Evolutionary conservation across 2,888 invertebrate species (phyloP).

Genomic region (Pheosia tremula): DNA sequence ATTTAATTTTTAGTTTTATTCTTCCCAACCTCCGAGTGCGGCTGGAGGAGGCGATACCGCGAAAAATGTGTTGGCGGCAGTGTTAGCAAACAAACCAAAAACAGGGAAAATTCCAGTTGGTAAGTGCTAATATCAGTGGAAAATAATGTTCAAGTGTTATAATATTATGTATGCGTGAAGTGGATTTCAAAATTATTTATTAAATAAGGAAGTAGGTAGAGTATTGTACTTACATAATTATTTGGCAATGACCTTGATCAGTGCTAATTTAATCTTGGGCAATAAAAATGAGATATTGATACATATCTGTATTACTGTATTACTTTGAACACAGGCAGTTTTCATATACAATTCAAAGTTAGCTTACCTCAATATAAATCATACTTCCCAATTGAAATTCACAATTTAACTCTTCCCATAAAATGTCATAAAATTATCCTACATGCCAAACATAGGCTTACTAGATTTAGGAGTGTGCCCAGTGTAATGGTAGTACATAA

Average conservation of each 20-base stretch:
- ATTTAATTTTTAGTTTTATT: conserved; percentile 61
- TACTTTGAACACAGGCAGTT: too few relatives aligned
- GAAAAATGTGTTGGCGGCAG: conserved; percentile 80
- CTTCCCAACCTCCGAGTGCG: conserved; percentile 49
- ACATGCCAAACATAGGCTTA: too few relatives aligned
- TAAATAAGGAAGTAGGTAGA: neutral
- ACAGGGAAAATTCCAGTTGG: conserved; percentile 80
- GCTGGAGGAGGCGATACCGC: conserved; percentile 63
- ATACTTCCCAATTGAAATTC: too few relatives aligned
- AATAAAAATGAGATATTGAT: too few relatives aligned
- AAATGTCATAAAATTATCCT: too few relatives aligned
- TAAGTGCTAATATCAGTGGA: conserved; percentile 49
- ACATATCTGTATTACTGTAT: too few relatives aligned
- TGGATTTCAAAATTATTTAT: neutral
- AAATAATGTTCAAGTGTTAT: neutral
- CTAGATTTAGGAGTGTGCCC: too few relatives aligned
- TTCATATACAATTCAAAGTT: too few relatives aligned
- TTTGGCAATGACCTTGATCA: conserved; percentile 58
- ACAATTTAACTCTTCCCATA: too few relatives aligned
- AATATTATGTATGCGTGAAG: neutral
- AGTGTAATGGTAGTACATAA: too few relatives aligned
- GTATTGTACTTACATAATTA: conserved; percentile 50
- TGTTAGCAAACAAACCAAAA: conserved; percentile 79
- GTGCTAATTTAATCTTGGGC: conserved; percentile 28
- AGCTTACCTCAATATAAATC: too few relatives aligned